Evolutionary conservation across 2,113 vertebrate species (phyloP).

Genomic region (Ageneiosus marmoratus): DNA sequence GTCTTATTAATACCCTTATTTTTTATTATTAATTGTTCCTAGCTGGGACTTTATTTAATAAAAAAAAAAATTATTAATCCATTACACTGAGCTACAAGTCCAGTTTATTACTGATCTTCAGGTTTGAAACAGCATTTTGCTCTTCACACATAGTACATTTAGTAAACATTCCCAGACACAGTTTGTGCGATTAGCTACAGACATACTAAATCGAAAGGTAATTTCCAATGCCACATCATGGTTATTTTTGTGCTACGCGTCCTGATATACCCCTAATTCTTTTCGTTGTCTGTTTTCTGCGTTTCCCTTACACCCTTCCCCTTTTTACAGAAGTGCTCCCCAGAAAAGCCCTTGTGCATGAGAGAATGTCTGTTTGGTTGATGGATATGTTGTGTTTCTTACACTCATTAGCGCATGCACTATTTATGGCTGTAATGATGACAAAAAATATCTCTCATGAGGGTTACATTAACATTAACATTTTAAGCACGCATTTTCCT

Average conservation of each 20-base stretch:
- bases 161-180: no score
- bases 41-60: background rate
- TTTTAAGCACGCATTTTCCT: background rate
- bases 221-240: slow-evolving; percentile 8
- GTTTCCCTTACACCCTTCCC: background rate
- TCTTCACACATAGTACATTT: background rate
- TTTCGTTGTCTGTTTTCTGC: slow-evolving; percentile 24
- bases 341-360: slow-evolving; percentile 61
- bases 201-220: background rate
- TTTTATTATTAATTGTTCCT: background rate
- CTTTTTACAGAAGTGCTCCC: background rate
- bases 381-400: background rate
- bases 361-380: no score
- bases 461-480: slow-evolving; percentile 26
- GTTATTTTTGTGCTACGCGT: background rate
- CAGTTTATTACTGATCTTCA: background rate
- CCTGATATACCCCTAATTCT: background rate
- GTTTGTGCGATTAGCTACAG: background rate
- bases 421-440: slow-evolving; percentile 16
- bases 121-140: background rate
- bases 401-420: slow-evolving; percentile 7
- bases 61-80: background rate
- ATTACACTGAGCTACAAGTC: no score
- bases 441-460: slow-evolving; percentile 19
- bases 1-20: background rate